Evolutionary conservation across 2,113 vertebrate species (phyloP), one percentile per base, ranked within the genome.

Genomic region (Apaloderma vittatum): DNA sequence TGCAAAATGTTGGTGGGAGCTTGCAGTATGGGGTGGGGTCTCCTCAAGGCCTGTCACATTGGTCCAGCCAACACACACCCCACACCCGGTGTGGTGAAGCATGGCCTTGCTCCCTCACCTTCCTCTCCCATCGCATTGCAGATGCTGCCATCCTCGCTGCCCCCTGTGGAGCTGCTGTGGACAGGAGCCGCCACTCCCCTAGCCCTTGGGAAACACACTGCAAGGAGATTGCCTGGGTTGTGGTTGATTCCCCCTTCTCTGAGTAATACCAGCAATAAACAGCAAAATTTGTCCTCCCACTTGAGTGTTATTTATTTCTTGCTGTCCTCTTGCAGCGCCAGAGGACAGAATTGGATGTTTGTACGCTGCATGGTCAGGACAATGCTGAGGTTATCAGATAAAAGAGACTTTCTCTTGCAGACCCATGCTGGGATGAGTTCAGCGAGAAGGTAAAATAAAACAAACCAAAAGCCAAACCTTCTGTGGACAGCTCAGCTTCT

Each of bases 221-320:
- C 0, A 2, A 23, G 10, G 15, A 5, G 2, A 3, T 67, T 72
- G 49, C 26, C 37, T 54, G 58, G 2, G 0, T 24, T 29, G 15
- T 15, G 26, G 17, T 22, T 2, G 0, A 36, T 43, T 17, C 17
- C 8, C 6, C 58, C 15, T 51, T 45, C 36, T 17, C 16, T 8
- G 21, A 8, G 5, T 36, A 55, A n/a, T 2, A 10, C 4, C 37
- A 32, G 8, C 36, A 90, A 91, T 94, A 93, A 95, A 94, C 13
- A 70, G 36, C 36, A 40, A 15, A 21, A 30, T 27, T 62, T 77
- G 40, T 18, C 54, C 80, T 83, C 30, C 21, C 36, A 32, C 18
- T 30, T 0, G 1, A 17, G 49, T 54, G 19, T 11, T 32, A 9
- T 48, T 76, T 36, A 12, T 70, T 30, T 57, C 67, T 57, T 40